These are phyloP conservation scores for Acanthis flammea DNA, from an alignment of 2,797 vertebrate species.

Conservation along the genomic window DNA sequence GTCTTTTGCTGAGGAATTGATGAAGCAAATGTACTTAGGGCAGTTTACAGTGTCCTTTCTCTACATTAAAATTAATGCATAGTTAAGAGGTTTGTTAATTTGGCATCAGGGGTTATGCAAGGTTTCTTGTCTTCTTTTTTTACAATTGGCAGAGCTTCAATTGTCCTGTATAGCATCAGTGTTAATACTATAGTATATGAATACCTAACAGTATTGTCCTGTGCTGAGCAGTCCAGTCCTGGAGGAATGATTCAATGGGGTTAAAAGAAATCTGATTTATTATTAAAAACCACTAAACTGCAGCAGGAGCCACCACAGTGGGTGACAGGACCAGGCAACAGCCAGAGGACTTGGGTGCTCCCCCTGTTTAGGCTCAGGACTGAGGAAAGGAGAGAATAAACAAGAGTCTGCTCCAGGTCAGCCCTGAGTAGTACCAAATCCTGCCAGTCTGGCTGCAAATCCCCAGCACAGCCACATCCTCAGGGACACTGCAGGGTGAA, in stretches of 20 bases:
- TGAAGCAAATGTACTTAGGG: neutral
- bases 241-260: neutral
- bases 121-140: rapidly evolving
- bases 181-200: neutral
- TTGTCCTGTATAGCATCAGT: neutral
- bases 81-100: neutral
- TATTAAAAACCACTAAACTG: neutral
- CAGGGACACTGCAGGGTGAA: neutral
- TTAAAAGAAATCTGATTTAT: neutral
- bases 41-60: rapidly evolving
- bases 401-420: neutral
- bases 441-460: neutral
- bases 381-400: neutral
- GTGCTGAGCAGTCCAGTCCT: neutral
- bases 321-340: neutral
- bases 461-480: neutral
- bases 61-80: neutral
- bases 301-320: neutral
- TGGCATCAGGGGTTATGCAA: neutral
- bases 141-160: rapidly evolving
- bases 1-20: rapidly evolving
- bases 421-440: neutral
- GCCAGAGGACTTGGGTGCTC: neutral
- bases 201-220: neutral
- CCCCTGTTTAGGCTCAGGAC: neutral